phyloP scores from a whole-genome alignment of 1,140 invertebrate species.

The Hesperophylax magnus region DNA sequence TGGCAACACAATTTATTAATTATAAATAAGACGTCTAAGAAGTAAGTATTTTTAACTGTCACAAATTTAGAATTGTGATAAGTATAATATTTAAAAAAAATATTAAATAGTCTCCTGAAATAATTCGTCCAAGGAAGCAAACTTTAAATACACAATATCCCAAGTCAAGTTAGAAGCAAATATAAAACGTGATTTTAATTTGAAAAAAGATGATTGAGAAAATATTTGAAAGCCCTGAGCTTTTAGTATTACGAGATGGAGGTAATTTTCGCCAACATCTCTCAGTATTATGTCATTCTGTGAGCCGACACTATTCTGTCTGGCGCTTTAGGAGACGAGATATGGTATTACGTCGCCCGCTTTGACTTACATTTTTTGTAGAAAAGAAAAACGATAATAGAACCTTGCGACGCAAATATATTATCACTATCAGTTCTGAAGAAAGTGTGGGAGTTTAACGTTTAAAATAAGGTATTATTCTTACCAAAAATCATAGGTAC shows the following conservation, averaged over 20 bases:
- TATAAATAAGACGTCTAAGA: too few species aligned
- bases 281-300: conserved; percentile 23
- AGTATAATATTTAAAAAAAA: too few species aligned
- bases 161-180: too few species aligned
- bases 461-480: not conserved
- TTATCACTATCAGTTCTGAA: not conserved
- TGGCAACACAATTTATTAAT: too few species aligned
- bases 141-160: too few species aligned
- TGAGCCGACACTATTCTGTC: conserved; percentile 21
- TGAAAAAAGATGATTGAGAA: too few species aligned
- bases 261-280: conserved; percentile 24
- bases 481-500: too few species aligned
- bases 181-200: too few species aligned
- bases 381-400: not conserved
- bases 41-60: too few species aligned
- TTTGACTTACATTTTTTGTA: not conserved
- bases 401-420: not conserved
- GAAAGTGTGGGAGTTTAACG: not conserved
- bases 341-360: not conserved
- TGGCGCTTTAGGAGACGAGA: conserved; percentile 21
- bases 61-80: too few species aligned
- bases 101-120: too few species aligned
- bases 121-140: too few species aligned
- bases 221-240: not conserved
- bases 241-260: not conserved